Evolutionary conservation across 2,797 vertebrate genomes (phyloP).

Genomic region (Gallirallus australis): DNA sequence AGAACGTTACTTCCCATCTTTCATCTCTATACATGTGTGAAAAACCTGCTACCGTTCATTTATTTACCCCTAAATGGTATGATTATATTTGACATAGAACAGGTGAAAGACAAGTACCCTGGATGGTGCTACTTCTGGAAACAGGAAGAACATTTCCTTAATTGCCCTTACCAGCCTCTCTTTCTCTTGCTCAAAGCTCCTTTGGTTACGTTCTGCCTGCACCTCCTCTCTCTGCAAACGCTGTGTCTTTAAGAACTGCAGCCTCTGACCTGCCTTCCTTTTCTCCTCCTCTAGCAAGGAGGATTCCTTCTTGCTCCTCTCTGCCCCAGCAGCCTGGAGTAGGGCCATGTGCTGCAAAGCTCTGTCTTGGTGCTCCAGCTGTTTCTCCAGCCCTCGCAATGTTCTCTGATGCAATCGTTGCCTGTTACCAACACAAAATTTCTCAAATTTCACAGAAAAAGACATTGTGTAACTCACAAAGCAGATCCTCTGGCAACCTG

Average conservation of each 20-base stretch:
- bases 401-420: constrained; percentile 31
- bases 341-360: constrained; percentile 3
- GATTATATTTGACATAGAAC: not conserved
- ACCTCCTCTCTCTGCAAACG: not conserved
- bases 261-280: constrained; percentile 43
- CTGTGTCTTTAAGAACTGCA: constrained; percentile 37
- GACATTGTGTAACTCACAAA: not conserved
- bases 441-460: constrained; percentile 7
- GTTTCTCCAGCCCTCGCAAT: constrained; percentile 36
- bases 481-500: not conserved
- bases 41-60: not conserved
- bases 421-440: constrained; percentile 60
- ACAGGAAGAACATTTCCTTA: not conserved
- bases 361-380: constrained; percentile 35
- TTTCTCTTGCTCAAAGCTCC: constrained; percentile 8
- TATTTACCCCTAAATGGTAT: not conserved
- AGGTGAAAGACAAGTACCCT: not conserved
- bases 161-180: constrained; percentile 39
- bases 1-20: not conserved
- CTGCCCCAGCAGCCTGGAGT: constrained; percentile 49
- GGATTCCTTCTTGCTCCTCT: constrained; percentile 52
- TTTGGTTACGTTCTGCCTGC: not conserved
- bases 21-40: not conserved
- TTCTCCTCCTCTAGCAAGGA: not conserved
- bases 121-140: not conserved